Base-by-base conservation (phyloP, 2,113 vertebrate species). In the Dendropsophus ebraccatus region DNA sequence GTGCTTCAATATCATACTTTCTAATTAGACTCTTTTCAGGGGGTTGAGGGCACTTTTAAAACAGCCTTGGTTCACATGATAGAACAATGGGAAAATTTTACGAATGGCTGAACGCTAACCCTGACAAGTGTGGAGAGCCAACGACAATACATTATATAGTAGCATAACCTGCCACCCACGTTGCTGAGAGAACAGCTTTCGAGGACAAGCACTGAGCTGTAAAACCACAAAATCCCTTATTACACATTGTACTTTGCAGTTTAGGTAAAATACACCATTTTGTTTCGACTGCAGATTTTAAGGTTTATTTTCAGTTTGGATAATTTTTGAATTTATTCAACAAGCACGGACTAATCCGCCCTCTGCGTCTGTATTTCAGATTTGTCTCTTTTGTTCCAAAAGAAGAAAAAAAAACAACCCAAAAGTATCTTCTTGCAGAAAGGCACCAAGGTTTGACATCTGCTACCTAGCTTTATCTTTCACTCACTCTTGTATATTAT, bases 51-150 rank as follows among this genome's bases (percentile, higher is more conserved):
- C 93, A 92, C 96, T 96, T 95, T 94, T 95, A 93, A 91, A 92
- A 93, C 93, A 94, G 93, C 91, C 95, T 93, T 92, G 92, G 95
- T 96, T 97, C 94, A 95, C 94, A 97, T 94, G 95, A 94, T 93
- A 95, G 95, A 98, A 97, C 96, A 98, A 97, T 97, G 96, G 95
- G 94, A 96, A 96, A 96, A 96, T 97, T 97, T 97, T 96, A 95
- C 94, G 91, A 97, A 95, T 96, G 96, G 96, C 95, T 96, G 97
- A 96, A 96, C 93, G 92, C 96, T 94, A 96, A 97, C 95, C 94
- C 95, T 96, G 95, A 97, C 96, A 96, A 96, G 95, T 96, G 95
- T 95, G 93, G 91, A 95, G 95, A 96, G 97, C 97, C 97, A 97
- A 97, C 95, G 94, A 96, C 97, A 99, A 99, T 97, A 98, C 94